Base-by-base conservation (phyloP, 2,113 vertebrate genomes). In the Sapayoa aenigma region DNA sequence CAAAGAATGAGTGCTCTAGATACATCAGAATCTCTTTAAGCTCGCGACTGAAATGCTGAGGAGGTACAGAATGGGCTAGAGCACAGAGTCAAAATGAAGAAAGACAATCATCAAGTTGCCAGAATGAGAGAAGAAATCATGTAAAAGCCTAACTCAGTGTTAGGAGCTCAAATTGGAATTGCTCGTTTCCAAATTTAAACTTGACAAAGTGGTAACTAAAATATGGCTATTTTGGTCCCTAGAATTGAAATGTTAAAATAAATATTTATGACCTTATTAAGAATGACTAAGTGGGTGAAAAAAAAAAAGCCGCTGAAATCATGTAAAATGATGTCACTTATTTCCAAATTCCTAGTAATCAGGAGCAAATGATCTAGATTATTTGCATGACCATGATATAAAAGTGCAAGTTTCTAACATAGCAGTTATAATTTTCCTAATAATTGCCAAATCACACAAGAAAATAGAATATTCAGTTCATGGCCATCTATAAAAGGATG, bases 191-290 rank as follows among this genome's bases (percentile, higher is more conserved):
- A 74, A 88, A 90, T 92, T 93, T 95, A 77, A 86, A 86, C 65
- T 66, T 86, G 60, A 81, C 1, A 12, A 80, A 86, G n/a, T 77
- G 25, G 25, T 84, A 86, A 77, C 46, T 90, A 84, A 92, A 92
- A 67, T 65, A n/a, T 5, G 31, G 9, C 55, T 93, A n/a, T 84
- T 88, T 94, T 18, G 28, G 50, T 74, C 39, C 15, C 46, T 81
- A 52, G 46, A 67, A 80, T 55, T 59, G 46, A 80, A 90, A 92
- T 35, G 33, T 50, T 85, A 21, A 77, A 90, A 91, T 95, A 91
- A 93, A 88, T 74, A 95, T 80, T 92, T 92, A 84, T 92, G 47
- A 81, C 50, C 79, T 93, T 72, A 94, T 93, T 86, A 82, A 91
- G 56, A 88, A 80, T 85, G 67, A 94, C 49, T 73, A 65, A 93